Evolutionary conservation across 1,140 invertebrate species (phyloP).

Genomic region (Drosophila sp.): DNA sequence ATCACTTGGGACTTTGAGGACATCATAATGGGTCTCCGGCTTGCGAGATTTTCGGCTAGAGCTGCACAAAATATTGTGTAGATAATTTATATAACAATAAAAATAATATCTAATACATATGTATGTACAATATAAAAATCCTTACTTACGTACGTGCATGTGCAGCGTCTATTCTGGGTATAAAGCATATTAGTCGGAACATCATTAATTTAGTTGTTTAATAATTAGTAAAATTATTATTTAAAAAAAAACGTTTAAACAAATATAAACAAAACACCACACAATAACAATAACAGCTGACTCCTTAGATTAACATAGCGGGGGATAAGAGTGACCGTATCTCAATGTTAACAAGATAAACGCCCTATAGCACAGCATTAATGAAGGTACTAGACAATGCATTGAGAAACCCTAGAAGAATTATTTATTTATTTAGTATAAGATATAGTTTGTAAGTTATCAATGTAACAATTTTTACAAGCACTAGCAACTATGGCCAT

Average conservation of each 20-base stretch:
- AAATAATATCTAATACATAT: neutral
- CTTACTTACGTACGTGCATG: slow-evolving; percentile 58
- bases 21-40: slow-evolving; percentile 84
- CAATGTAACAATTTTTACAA: no score
- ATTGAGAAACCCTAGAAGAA: no score
- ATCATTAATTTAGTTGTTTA: slow-evolving; percentile 14
- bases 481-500: no score
- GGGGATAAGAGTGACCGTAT: neutral
- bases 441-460: no score
- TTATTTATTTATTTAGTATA: no score
- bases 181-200: slow-evolving; percentile 31
- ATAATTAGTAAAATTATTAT: neutral
- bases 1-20: slow-evolving; percentile 84
- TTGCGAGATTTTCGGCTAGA: slow-evolving; percentile 34
- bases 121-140: neutral
- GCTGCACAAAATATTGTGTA: slow-evolving; percentile 37
- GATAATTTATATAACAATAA: slow-evolving; percentile 63
- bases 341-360: neutral
- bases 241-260: neutral
- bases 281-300: slow-evolving; percentile 10
- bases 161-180: slow-evolving; percentile 1
- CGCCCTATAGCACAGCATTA: no score
- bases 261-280: neutral
- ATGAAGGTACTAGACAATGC: no score
- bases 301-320: neutral